A percentile compares a stretch with the other conserved stretches of the same genome.
These are phyloP conservation scores for Drosophila aldrichi DNA, from an alignment of 2,888 invertebrate genomes.

Conservation along the genomic window DNA sequence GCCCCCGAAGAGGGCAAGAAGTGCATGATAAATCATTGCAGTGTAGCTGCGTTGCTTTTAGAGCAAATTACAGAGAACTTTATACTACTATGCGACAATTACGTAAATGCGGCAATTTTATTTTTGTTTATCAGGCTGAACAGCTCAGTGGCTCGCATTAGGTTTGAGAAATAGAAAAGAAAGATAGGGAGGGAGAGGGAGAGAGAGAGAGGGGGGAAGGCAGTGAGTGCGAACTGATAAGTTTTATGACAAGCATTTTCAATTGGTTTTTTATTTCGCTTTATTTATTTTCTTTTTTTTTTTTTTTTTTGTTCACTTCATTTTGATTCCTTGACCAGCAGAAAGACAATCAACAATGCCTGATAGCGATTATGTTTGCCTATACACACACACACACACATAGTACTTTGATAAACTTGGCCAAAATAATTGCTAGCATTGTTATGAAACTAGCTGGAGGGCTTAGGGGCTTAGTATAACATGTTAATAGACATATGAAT, in stretches of 20 bases:
- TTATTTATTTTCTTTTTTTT: background rate
- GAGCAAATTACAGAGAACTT: constrained; percentile 17
- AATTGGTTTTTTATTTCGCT: constrained; percentile 45
- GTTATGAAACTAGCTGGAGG: constrained; percentile 19
- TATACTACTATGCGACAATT: constrained; percentile 31
- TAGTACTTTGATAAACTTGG: constrained; percentile 18
- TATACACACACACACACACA: background rate
- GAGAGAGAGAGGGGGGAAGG: background rate
- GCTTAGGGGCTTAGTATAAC: background rate
- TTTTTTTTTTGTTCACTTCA: constrained; percentile 5
- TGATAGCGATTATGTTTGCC: constrained; percentile 22
- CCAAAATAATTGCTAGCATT: constrained; percentile 2
- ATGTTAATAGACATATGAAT: background rate
- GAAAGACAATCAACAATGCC: constrained; percentile 13
- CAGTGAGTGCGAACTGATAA: constrained; percentile 48
- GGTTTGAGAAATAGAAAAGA: background rate
- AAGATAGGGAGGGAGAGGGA: background rate
- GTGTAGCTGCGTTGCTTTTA: background rate
- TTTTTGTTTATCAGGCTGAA: constrained; percentile 35
- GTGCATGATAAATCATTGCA: constrained; percentile 49
- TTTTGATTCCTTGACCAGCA: constrained; percentile 17
- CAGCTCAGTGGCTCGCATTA: constrained; percentile 4
- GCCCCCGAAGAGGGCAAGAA: constrained; percentile 19
- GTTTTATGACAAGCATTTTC: constrained; percentile 47
- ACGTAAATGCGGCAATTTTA: constrained; percentile 53